Evolutionary conservation across 2,888 invertebrate genomes (phyloP), one percentile per base, ranked within the genome.

Genomic region (Dilophus febrilis): DNA sequence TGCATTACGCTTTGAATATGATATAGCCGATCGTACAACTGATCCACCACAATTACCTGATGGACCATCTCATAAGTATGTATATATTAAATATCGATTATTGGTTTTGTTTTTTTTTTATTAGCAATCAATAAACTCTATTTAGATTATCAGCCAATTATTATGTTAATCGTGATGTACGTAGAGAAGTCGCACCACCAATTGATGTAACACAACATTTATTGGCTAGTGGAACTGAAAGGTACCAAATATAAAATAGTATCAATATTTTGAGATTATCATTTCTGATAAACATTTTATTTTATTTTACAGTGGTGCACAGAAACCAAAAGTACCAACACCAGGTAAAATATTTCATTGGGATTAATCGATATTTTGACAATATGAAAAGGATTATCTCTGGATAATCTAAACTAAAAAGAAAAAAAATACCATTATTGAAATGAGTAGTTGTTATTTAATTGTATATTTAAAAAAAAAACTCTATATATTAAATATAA

Each of bases 1-100:
- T 42, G 69, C 77, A 1, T 53, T 83, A 35, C 70, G 87, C 48
- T 85, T 75, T 52, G 72, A 74, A 46, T 73, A 79, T 28, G 58
- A 66, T 3, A 10, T 83, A 30, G 64, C 84, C 3, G 65, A 73
- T 10, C 77, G 92, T 51, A 80, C 80, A 39, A 88, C 85, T 55
- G 87, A 87, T 18, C 78, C 66, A 13, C 92, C 91, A 35, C 59
- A 69, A 40, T 58, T 91, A 38, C 94, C 87, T 16, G 83, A 75
- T 45, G 94, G 91, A 10, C 78, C 83, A 2, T 67, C 79, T 26
- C 83, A 86, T 60, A 73, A 68, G 57, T 64, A 55, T 31, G 19
- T 10, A 16, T 29, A 31, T 17, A 19, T 37, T n/a, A 33, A 4
- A 35, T n/a, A n/a, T n/a, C n/a, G n/a, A n/a, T n/a, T n/a, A 32